Conservation (phyloP, 2,113 vertebrate species). For the Amazona vittata region DNA sequence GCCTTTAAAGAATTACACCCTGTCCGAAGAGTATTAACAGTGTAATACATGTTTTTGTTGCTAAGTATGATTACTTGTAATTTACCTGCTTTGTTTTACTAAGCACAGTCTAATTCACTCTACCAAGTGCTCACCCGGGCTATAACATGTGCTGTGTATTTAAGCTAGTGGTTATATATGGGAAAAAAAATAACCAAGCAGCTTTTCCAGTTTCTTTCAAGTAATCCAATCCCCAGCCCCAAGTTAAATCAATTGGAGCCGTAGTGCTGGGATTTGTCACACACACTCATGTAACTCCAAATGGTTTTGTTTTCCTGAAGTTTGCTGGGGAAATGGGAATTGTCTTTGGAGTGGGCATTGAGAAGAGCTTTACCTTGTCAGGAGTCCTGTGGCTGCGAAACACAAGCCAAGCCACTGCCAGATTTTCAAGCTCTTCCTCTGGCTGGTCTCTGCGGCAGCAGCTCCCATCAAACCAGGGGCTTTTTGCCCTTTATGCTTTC, state of each 20-base stretch:
- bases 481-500: background rate
- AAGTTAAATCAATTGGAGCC: background rate
- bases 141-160: background rate
- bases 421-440: background rate
- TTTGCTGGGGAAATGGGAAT: background rate
- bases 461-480: background rate
- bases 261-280: background rate
- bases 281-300: background rate
- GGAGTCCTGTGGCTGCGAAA: background rate
- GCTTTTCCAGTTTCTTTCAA: background rate
- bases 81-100: background rate
- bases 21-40: background rate
- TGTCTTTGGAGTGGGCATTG: fast-evolving
- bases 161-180: background rate
- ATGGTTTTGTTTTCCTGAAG: background rate
- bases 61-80: background rate
- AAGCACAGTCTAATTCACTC: background rate
- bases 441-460: fast-evolving
- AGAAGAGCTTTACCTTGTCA: background rate
- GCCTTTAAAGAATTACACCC: background rate
- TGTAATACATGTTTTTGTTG: background rate
- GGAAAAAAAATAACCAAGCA: background rate
- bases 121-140: background rate
- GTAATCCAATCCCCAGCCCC: background rate
- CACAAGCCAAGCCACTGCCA: background rate